A percentile compares a stretch with the other conserved stretches of the same genome.
Conservation (phyloP, 2,113 vertebrate species). For the Nipponia nippon region DNA sequence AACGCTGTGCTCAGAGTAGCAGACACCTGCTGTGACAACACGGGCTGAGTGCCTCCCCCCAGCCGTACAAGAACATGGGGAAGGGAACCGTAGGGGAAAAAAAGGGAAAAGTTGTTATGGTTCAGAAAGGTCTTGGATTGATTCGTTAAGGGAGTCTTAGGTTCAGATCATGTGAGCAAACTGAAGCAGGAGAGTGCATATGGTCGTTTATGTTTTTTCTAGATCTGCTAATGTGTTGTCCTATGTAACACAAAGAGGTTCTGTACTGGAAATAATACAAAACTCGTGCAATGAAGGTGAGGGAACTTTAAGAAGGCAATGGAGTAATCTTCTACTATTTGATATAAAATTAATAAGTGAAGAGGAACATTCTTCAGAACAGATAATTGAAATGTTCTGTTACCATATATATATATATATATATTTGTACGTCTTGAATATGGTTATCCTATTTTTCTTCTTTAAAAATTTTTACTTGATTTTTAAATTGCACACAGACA, state of each 20-base stretch:
- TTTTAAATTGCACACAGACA: not conserved
- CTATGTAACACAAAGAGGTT: not conserved
- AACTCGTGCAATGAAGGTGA: not conserved
- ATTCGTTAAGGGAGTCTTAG: not conserved
- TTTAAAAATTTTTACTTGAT: not conserved
- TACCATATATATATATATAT: not conserved
- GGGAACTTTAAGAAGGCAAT: not conserved
- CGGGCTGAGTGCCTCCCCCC: too few relatives aligned
- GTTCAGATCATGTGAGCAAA: not conserved
- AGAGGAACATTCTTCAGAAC: not conserved
- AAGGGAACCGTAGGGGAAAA: not conserved
- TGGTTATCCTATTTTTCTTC: not conserved
- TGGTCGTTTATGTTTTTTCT: not conserved
- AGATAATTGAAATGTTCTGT: not conserved
- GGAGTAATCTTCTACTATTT: not conserved
- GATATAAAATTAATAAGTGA: not conserved
- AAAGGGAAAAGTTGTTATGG: not conserved
- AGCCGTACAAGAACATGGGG: not conserved
- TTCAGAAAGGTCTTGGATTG: not conserved
- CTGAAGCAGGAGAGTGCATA: not conserved
- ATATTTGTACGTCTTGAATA: not conserved
- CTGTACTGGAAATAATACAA: not conserved
- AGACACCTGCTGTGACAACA: not conserved
- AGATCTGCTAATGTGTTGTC: not conserved
- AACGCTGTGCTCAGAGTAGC: not conserved